Base-by-base conservation (phyloP, 2,797 vertebrate genomes). In the Astyanax mexicanus region DNA sequence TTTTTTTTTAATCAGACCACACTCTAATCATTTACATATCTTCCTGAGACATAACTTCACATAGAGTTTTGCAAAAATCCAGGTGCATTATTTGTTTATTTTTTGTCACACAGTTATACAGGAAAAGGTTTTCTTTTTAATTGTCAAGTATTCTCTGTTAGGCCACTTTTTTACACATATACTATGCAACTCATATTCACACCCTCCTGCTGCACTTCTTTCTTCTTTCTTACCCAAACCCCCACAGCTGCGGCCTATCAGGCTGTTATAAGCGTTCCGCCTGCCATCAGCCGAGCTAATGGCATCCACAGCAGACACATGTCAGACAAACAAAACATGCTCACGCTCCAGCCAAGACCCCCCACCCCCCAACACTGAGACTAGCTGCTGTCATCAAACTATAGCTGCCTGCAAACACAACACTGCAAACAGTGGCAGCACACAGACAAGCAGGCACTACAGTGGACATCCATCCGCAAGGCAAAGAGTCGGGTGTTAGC, bases 201-300 rank as follows among this genome's bases (percentile, higher is more conserved):
- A 64, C 19, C 32, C 37, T 6, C 8, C 58, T 12, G 40, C 21
- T n/a, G n/a, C n/a, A n/a, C n/a, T n/a, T n/a, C n/a, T 19, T 37
- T 17, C 29, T 44, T 44, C 0, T 13, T 15, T 44, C 42, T 11
- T 4, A 66, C 62, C 51, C 62, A 75, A 21, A 40, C 35, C 27
- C 42, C 47, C 25, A 35, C 9, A 6, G 40, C 47, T 66, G 51
- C 4, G 54, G 49, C 17, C 25, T 23, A 65, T 25, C 57, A 64
- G 51, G 29, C 17, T 54, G 47, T 17, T 64, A 10, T 11, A 42
- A 32, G 45, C n/a, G 45, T 21, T 62, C 47, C 64, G 37, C 45
- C 45, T 72, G 44, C 51, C 68, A 72, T 51, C 62, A 19, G 66
- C 32, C 55, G 40, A 65, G 60, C 42, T 66, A 66, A 45, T 66